phyloP scores from a whole-genome alignment of 2,797 vertebrate genomes.

The Tragelaphus eurycerus region DNA sequence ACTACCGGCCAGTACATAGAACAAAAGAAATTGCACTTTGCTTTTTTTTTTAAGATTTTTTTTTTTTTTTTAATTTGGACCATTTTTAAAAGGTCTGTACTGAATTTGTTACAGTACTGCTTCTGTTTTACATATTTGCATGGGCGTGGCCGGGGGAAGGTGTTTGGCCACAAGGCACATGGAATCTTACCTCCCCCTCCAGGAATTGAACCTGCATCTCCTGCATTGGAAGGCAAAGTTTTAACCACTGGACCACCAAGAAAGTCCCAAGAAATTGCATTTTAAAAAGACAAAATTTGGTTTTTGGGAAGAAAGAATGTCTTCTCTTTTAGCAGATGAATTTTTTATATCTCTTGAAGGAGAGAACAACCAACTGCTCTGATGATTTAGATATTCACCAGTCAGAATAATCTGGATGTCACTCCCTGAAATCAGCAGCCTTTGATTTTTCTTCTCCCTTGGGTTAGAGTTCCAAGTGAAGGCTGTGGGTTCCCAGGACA shows the following conservation, averaged over 20 bases:
- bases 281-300: not conserved
- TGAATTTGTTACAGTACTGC: not conserved
- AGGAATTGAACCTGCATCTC: not conserved
- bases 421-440: not conserved
- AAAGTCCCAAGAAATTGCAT: not conserved
- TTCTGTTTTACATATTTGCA: not conserved
- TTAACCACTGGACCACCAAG: not conserved
- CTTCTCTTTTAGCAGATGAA: not conserved
- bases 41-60: not conserved
- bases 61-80: not conserved
- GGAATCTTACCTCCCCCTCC: not conserved
- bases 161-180: not conserved
- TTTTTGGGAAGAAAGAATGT: not conserved
- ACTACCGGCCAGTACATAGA: not conserved
- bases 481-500: not conserved
- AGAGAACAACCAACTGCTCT: not conserved
- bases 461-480: not conserved
- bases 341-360: not conserved
- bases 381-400: not conserved
- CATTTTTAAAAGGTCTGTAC: not conserved
- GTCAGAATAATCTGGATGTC: not conserved
- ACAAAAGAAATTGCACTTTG: not conserved
- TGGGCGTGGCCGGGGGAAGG: accelerated
- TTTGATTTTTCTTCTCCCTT: not conserved
- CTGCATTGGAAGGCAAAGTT: not conserved